Percentiles rank a stretch among this genome's conserved stretches.
These are phyloP conservation scores for Nesogale talazaci DNA, from an alignment of 2,113 vertebrate species.

Conservation along the genomic window DNA sequence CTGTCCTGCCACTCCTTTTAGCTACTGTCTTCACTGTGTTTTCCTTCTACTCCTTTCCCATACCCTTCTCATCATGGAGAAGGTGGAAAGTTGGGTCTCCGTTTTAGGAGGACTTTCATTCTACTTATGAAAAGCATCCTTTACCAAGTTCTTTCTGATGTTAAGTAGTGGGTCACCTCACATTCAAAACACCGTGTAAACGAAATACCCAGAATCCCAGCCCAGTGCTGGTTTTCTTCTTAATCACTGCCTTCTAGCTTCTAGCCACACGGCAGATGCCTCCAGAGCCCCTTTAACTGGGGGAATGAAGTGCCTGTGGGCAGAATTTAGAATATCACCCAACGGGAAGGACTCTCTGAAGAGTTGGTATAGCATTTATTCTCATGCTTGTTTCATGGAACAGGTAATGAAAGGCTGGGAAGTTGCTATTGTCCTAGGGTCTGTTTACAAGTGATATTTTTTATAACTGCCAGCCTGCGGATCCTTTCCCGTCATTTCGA, in stretches of 20 bases:
- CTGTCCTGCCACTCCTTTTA: too few relatives aligned
- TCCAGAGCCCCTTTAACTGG: not conserved
- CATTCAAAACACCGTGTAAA: not conserved
- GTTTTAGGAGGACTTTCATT: constrained; percentile 15
- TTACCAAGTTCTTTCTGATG: constrained; percentile 9
- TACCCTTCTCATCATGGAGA: not conserved
- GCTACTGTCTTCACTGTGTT: not conserved
- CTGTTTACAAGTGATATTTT: not conserved
- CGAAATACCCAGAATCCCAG: not conserved
- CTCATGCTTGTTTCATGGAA: not conserved
- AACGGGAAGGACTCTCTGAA: not conserved
- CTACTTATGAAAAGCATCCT: not conserved
- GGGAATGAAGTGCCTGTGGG: not conserved
- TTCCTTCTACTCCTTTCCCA: not conserved
- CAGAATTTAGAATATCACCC: not conserved
- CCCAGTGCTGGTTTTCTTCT: not conserved
- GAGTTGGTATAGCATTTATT: not conserved
- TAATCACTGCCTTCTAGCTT: not conserved
- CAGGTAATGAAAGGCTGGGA: not conserved
- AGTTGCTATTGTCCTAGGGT: not conserved
- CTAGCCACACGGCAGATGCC: not conserved
- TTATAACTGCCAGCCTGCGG: not conserved
- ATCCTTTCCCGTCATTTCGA: not conserved
- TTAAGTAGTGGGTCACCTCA: not conserved
- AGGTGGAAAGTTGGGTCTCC: not conserved